Percentiles rank a stretch among this genome's conserved stretches.
These are phyloP conservation scores for Mus caroli DNA, from an alignment of 2,797 vertebrate genomes.

Conservation along the genomic window DNA sequence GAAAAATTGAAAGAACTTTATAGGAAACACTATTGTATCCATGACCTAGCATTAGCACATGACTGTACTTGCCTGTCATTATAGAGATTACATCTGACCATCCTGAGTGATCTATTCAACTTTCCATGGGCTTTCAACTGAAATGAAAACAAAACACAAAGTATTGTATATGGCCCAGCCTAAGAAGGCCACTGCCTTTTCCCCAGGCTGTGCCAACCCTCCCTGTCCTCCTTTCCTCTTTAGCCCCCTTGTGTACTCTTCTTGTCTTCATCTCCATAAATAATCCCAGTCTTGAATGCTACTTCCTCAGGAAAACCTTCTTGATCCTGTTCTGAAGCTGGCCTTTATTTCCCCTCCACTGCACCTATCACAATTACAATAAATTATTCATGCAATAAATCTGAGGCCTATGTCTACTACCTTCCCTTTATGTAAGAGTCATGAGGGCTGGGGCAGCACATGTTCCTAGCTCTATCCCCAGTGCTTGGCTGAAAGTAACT, in stretches of 20 bases:
- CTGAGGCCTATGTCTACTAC: background rate
- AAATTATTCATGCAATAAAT: conserved; percentile 33
- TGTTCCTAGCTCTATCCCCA: conserved; percentile 8
- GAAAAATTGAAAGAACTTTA: conserved; percentile 35
- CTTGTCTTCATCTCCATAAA: background rate
- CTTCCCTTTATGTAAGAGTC: background rate
- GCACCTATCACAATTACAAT: conserved; percentile 1
- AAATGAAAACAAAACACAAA: conserved; percentile 35
- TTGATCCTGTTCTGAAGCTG: background rate
- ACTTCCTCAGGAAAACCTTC: conserved; percentile 8
- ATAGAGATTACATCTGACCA: background rate
- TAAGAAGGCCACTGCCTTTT: background rate
- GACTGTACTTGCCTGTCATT: background rate
- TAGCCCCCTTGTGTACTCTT: background rate
- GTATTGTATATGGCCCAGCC: background rate
- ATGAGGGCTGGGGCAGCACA: background rate
- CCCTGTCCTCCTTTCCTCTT: background rate
- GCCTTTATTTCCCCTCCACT: conserved; percentile 42
- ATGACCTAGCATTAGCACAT: conserved; percentile 7
- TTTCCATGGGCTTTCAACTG: background rate
- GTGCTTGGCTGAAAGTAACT: background rate
- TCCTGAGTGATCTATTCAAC: conserved; percentile 16
- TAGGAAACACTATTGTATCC: background rate
- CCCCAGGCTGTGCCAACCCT: background rate
- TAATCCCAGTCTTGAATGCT: background rate